Evolutionary conservation across 2,888 invertebrate genomes (phyloP).

Genomic region (Acleris cristana): DNA sequence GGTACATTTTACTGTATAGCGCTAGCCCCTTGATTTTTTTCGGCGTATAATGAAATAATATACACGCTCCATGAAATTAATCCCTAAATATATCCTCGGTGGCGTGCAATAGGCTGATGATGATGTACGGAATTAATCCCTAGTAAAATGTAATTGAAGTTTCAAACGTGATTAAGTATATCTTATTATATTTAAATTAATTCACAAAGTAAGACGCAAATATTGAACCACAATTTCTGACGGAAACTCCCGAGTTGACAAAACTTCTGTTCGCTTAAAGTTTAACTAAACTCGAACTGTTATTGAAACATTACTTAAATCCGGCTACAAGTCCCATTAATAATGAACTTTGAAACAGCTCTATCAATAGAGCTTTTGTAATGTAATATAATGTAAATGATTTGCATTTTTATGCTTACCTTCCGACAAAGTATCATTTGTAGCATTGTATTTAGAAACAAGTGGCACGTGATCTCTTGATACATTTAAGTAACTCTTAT

Average conservation of each 20-base stretch:
- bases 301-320: slow-evolving; percentile 17
- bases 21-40: too few species aligned
- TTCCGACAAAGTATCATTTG: slow-evolving; percentile 25
- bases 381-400: slow-evolving; percentile 11
- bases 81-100: too few species aligned
- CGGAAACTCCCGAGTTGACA: slow-evolving; percentile 13
- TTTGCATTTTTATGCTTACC: slow-evolving; percentile 24
- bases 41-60: too few species aligned
- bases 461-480: slow-evolving; percentile 3
- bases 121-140: too few species aligned
- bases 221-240: slow-evolving; percentile 8
- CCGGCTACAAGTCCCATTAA: slow-evolving; percentile 11
- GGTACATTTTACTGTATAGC: too few species aligned
- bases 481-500: neutral
- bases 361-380: slow-evolving; percentile 10
- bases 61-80: too few species aligned
- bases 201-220: slow-evolving; percentile 2
- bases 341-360: slow-evolving; percentile 10
- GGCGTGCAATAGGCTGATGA: too few species aligned
- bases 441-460: slow-evolving; percentile 17
- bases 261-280: slow-evolving; percentile 14
- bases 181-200: slow-evolving; percentile 13
- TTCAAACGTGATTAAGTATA: too few species aligned
- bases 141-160: too few species aligned
- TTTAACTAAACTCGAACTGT: slow-evolving; percentile 18